Conservation (phyloP, 2,888 invertebrate genomes). For the Plagiodera versicolora region DNA sequence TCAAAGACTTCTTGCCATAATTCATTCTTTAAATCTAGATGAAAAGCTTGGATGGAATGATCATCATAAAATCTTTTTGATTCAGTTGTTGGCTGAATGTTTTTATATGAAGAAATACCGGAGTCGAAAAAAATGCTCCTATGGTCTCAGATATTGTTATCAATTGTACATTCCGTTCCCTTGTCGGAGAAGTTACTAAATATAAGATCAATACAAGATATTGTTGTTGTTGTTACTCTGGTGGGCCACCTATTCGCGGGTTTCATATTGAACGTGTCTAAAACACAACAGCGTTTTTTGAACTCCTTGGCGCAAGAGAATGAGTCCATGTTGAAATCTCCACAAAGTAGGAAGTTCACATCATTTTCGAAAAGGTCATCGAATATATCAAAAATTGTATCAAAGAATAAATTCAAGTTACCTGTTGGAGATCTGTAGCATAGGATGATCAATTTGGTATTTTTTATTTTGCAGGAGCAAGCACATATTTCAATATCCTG, state of each 20-base stretch:
- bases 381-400: not conserved
- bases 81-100: not conserved
- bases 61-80: not conserved
- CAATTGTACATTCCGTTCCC: not conserved
- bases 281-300: not conserved
- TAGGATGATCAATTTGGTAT: not conserved
- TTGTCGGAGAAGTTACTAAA: not conserved
- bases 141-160: not conserved
- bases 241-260: not conserved
- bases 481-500: constrained; percentile 1
- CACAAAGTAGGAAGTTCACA: not conserved
- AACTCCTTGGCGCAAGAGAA: not conserved
- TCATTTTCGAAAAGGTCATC: not conserved
- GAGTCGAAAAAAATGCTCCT: not conserved
- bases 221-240: not conserved
- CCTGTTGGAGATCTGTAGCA: not conserved
- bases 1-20: not conserved
- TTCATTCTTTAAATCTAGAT: not conserved
- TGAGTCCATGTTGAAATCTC: not conserved
- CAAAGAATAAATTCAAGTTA: not conserved
- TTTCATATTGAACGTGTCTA: constrained; percentile 1
- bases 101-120: not conserved
- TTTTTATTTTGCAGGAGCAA: not conserved
- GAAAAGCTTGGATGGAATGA: not conserved
- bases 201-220: not conserved